Base-by-base conservation (phyloP, 2,888 invertebrate genomes). In the Lithosia quadra region DNA sequence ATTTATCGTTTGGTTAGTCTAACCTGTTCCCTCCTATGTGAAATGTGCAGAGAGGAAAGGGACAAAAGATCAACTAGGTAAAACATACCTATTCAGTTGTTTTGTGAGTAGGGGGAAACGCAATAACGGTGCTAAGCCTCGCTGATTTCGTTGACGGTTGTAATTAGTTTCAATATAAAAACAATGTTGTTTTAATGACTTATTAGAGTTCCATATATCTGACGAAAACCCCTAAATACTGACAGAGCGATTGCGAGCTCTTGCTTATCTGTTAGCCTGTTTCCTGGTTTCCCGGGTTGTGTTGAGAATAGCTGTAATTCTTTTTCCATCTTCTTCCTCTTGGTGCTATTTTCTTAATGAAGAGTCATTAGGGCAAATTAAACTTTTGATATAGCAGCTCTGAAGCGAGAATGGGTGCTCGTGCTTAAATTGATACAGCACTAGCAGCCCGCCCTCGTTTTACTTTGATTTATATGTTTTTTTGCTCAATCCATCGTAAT, bases 61-160 rank as follows among this genome's bases (percentile, higher is more conserved):
- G 62, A 49, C n/a, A 49, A 63, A 28, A 53, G 28, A 11, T 21
- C 21, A 49, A 49, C 24, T 62, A 62, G 49, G 28, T 62, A n/a
- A n/a, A 39, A 18, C 43, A 43, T 43, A 43, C n/a, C n/a, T n/a
- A 36, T 49, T 49, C 9, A 49, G n/a, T 49, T 49, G 11, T 36
- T 22, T 39, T 39, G 39, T 60, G 22, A 39, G 39, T 10, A 60
- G 10, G 28, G 33, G 62, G 53, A 49, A 63, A 63, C 49, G 28
- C 11, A 22, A 11, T 63, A 53, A 80, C 79, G 75, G 82, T 80
- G 69, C 75, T 74, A 68, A 73, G 36, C 63, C 55, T 55, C 63
- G 28, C 67, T 61, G 63, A 11, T 43, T 67, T 24, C 36, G 36
- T 66, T 67, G 36, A 43, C 43, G 61, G 53, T 55, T 53, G 34